A percentile compares a stretch with the other conserved stretches of the same genome.
phyloP scores from a whole-genome alignment of 2,113 vertebrate genomes.

The Gopherus evgoodei region DNA sequence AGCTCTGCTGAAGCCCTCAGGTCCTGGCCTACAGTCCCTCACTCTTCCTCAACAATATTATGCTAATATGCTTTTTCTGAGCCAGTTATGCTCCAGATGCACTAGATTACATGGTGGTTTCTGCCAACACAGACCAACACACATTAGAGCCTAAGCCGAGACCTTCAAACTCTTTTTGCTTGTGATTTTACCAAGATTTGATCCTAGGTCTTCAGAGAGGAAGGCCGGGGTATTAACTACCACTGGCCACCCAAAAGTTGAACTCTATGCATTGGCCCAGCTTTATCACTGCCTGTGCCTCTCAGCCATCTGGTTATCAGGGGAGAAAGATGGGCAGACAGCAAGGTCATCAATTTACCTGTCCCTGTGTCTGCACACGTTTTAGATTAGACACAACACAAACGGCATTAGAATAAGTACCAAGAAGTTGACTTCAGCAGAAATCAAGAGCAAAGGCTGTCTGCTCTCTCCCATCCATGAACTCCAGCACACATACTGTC shows the following conservation, averaged over 20 bases:
- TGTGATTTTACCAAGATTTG: background rate
- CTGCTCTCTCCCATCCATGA: background rate
- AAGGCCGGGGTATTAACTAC: background rate
- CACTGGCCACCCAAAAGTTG: conserved; percentile 13
- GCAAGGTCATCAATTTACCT: conserved; percentile 73
- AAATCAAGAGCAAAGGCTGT: conserved; percentile 24
- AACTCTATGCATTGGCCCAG: conserved; percentile 41
- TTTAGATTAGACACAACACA: conserved; percentile 75
- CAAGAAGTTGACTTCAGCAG: conserved; percentile 24
- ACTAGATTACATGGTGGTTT: background rate
- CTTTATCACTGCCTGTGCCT: conserved; percentile 36
- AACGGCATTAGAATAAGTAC: conserved; percentile 59
- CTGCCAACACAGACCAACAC: background rate
- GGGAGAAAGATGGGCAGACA: conserved; percentile 60
- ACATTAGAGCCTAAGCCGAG: background rate
- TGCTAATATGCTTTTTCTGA: background rate
- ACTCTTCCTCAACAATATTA: background rate
- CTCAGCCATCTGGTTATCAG: conserved; percentile 24
- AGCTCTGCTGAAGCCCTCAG: background rate
- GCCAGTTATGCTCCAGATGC: background rate
- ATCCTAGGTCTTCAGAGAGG: background rate
- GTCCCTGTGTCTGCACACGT: conserved; percentile 71
- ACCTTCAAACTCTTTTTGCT: background rate
- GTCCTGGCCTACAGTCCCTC: background rate
- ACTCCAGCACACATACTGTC: background rate